Conservation (phyloP, 2,797 vertebrate genomes). For the Calcarius lapponicus region DNA sequence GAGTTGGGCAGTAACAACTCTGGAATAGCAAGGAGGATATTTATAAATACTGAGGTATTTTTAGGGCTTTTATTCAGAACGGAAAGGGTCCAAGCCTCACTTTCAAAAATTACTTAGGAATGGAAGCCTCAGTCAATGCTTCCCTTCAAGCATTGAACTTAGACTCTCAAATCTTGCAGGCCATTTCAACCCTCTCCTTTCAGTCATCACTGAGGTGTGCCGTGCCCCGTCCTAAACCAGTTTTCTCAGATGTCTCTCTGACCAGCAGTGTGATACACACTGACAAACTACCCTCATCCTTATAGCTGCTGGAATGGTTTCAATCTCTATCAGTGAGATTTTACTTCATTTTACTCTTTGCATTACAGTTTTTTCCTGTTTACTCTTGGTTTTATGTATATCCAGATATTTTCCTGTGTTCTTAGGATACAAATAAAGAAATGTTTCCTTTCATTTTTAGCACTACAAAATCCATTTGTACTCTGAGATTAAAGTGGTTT, state of each 20-base stretch:
- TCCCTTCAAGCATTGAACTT: not conserved
- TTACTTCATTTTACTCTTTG: not conserved
- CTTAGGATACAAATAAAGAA: not conserved
- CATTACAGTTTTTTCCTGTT: not conserved
- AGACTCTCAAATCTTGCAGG: not conserved
- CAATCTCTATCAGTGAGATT: not conserved
- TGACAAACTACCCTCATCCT: not conserved
- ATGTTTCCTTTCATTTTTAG: not conserved
- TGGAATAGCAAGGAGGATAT: not conserved
- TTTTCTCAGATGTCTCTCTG: not conserved
- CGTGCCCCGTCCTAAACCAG: not conserved
- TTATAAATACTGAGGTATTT: slow-evolving; percentile 31
- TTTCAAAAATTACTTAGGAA: not conserved
- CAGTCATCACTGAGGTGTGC: not conserved
- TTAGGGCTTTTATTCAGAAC: not conserved
- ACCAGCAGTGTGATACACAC: not conserved
- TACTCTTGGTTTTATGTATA: not conserved
- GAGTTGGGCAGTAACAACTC: not conserved
- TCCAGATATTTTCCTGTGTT: not conserved
- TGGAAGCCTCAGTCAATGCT: not conserved
- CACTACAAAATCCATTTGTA: not conserved
- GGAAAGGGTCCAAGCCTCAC: not conserved
- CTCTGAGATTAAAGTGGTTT: not conserved
- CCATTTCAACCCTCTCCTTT: not conserved
- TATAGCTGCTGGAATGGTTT: not conserved